Conservation (phyloP, 1,140 invertebrate genomes). For the Drosophila seguyi region DNA sequence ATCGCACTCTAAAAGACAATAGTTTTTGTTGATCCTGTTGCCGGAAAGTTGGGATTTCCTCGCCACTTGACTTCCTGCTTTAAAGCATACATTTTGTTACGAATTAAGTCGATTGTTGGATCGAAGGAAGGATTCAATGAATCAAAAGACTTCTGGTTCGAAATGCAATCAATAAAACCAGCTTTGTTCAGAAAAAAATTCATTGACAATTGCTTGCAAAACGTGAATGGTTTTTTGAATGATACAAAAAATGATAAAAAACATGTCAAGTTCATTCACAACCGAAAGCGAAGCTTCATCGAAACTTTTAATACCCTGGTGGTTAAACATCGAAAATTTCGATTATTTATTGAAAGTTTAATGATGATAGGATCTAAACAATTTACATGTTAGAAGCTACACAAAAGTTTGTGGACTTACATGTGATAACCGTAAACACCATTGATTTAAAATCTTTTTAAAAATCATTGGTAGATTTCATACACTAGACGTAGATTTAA, state of each 20-base stretch:
- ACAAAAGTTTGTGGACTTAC: too few species aligned
- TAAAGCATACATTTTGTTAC: neutral
- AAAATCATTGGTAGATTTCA: too few species aligned
- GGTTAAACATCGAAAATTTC: neutral
- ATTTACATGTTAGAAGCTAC: neutral
- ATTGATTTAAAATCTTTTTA: too few species aligned
- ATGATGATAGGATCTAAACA: neutral
- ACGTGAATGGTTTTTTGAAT: conserved; percentile 55
- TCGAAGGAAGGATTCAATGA: neutral
- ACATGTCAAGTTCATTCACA: conserved; percentile 62
- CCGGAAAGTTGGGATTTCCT: conserved; percentile 58
- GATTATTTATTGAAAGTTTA: neutral
- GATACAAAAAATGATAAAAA: conserved; percentile 3
- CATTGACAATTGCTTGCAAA: conserved; percentile 24
- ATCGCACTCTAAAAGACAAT: conserved; percentile 9
- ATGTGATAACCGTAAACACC: too few species aligned
- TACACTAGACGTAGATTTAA: too few species aligned
- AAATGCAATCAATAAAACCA: conserved; percentile 8
- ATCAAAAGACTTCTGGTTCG: conserved; percentile 8
- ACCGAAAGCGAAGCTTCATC: neutral
- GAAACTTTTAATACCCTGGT: conserved; percentile 4
- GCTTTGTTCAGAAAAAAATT: conserved; percentile 7
- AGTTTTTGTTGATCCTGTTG: conserved; percentile 16
- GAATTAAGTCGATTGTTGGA: neutral
- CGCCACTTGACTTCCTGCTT: conserved; percentile 19